Evolutionary conservation across 2,797 vertebrate species (phyloP), one percentile per base, ranked within the genome.

Genomic region (Sorex maritimensis): DNA sequence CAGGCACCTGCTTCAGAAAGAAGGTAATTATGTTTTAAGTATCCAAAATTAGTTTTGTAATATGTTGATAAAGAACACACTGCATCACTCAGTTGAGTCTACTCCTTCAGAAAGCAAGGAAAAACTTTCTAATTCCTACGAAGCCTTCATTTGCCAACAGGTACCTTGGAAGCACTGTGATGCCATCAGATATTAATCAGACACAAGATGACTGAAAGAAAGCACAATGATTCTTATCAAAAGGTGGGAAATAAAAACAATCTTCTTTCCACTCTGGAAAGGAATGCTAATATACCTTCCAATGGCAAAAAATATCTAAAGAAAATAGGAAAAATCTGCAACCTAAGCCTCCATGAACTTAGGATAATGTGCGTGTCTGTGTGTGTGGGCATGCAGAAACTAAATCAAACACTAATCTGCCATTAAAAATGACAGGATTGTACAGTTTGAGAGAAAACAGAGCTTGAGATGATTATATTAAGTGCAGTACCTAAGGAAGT

Each of bases 81-180:
- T 67, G 17, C 68, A 75, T 82, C 79, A 55, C 73, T 24, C 41
- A 10, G 80, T 8, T 58, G n/a, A 55, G 17, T 12, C 68, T 91
- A 12, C 38, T 81, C 58, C 21, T 79, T 86, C n/a, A 91, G 46
- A 85, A 86, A 87, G 15, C 11, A 30, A 67, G 65, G 49, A 92
- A 77, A 74, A 88, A 15, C 28, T 68, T 44, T 0, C 28, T 68
- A 82, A 82, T 67, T 90, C 84, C 89, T 83, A 82, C 12, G 12
- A 78, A 77, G 77, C 0, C 19, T 65, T 80, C 46, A 61, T 86
- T 95, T 95, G 58, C 79, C 88, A 89, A 88, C 86, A 92, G 69
- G 2, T 15, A 23, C 23, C 38, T 81, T 41, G 81, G 49, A 94
- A 81, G 83, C 26, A 63, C 71, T 69, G 6, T 7, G 61, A 12